phyloP scores from a whole-genome alignment of 2,113 vertebrate genomes.

The Ifrita kowaldi region DNA sequence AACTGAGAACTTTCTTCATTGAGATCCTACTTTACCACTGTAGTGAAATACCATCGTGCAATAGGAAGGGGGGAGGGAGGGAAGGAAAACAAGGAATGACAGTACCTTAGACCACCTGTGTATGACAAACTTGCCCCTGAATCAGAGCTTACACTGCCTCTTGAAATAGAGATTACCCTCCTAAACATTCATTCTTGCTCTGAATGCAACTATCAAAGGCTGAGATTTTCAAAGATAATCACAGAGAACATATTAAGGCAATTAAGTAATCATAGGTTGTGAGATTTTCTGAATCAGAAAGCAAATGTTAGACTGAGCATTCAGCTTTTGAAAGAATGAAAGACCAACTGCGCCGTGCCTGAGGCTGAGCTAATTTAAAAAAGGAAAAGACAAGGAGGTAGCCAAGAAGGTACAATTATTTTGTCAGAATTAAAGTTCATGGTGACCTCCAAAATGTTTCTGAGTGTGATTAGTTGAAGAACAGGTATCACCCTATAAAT shows the following conservation, averaged over 20 bases:
- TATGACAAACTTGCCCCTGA: neutral
- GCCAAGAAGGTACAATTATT: neutral
- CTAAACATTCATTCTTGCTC: neutral
- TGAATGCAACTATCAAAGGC: neutral
- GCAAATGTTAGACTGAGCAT: neutral
- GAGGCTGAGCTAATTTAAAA: neutral
- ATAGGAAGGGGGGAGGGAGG: neutral
- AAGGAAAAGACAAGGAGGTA: neutral
- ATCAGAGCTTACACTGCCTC: neutral
- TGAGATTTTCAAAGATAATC: neutral
- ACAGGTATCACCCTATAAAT: neutral
- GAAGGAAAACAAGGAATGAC: neutral
- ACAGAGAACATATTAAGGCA: neutral
- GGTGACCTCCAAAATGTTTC: neutral
- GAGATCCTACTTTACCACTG: neutral
- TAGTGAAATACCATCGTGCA: neutral
- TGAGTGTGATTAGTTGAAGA: neutral
- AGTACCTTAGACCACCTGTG: neutral
- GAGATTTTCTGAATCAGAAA: neutral
- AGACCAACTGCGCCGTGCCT: neutral
- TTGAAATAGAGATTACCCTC: neutral
- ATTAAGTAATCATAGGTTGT: neutral
- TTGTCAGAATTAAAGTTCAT: neutral
- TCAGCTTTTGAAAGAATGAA: neutral
- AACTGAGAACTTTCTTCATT: neutral